phyloP scores from a whole-genome alignment of 2,888 invertebrate species.

The Axea sp. region DNA sequence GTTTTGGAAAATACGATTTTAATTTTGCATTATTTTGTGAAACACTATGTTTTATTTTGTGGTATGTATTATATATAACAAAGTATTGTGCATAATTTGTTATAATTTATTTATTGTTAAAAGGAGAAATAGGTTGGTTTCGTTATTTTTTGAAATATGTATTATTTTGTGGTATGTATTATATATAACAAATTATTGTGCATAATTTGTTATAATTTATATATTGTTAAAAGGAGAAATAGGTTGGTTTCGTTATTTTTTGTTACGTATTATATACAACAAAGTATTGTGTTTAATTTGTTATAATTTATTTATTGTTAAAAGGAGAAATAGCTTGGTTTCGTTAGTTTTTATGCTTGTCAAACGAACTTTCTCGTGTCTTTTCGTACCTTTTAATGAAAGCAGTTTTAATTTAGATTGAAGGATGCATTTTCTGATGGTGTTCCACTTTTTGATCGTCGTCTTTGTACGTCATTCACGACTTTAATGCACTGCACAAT shows the following conservation, averaged over 20 bases:
- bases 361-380: conserved; percentile 47
- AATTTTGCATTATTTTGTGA: too few species aligned
- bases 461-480: conserved; percentile 47
- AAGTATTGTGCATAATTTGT: conserved; percentile 32
- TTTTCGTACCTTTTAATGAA: conserved; percentile 56
- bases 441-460: conserved; percentile 58
- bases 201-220: conserved; percentile 53
- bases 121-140: conserved; percentile 48
- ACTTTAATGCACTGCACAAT: conserved; percentile 52
- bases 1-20: too few species aligned
- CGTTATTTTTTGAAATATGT: conserved; percentile 42
- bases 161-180: conserved; percentile 8
- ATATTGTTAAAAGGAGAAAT: conserved; percentile 51
- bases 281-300: conserved; percentile 29
- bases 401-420: conserved; percentile 53
- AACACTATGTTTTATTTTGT: too few species aligned
- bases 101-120: conserved; percentile 55
- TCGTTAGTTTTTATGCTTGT: conserved; percentile 51
- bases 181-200: conserved; percentile 18
- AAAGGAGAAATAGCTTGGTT: conserved; percentile 47
- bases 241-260: conserved; percentile 46
- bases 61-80: conserved; percentile 13
- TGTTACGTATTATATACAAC: conserved; percentile 17
- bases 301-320: conserved; percentile 55
- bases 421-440: conserved; percentile 55